Percentiles rank a stretch among this genome's conserved stretches.
phyloP scores from a whole-genome alignment of 2,797 vertebrate genomes.

The Trematomus bernacchii region DNA sequence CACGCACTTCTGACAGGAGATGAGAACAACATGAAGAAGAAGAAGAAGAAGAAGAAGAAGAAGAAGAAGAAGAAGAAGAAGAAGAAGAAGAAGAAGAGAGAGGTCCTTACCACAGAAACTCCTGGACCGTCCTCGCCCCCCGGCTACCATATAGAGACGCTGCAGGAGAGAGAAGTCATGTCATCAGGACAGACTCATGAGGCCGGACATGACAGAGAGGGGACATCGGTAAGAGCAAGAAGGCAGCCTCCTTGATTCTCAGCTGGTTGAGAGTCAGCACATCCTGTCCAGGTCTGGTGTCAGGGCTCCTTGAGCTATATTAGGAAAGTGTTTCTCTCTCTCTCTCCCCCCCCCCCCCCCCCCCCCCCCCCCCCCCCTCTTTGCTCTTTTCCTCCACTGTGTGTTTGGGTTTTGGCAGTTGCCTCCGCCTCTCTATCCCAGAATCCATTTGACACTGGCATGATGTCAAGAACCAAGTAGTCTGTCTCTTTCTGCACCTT shows the following conservation, averaged over 20 bases:
- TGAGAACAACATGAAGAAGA: slow-evolving; percentile 19
- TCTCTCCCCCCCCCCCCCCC: slow-evolving; percentile 20
- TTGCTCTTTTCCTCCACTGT: slow-evolving; percentile 31
- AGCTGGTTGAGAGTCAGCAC: slow-evolving; percentile 37
- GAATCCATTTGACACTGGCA: slow-evolving; percentile 61
- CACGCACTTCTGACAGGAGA: slow-evolving; percentile 59
- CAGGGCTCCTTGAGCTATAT: slow-evolving; percentile 69
- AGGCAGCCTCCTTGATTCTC: slow-evolving; percentile 3
- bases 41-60: slow-evolving; percentile 18
- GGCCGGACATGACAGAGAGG: slow-evolving; percentile 14
- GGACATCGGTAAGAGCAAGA: slow-evolving; percentile 20
- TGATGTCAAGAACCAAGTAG: slow-evolving; percentile 61
- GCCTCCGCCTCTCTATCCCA: slow-evolving; percentile 38
- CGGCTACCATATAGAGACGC: slow-evolving; percentile 78
- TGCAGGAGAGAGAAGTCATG: slow-evolving; percentile 62
- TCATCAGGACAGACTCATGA: slow-evolving; percentile 12
- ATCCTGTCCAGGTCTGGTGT: slow-evolving; percentile 40
- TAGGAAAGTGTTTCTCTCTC: slow-evolving; percentile 65
- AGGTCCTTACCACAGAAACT: slow-evolving; percentile 84
- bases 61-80: slow-evolving; percentile 16
- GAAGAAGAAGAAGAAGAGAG: slow-evolving; percentile 26
- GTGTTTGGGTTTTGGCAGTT: slow-evolving; percentile 64
- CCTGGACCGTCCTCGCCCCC: slow-evolving; percentile 78
- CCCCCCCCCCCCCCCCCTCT: slow-evolving; percentile 13
- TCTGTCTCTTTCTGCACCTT: slow-evolving; percentile 4